Conservation (phyloP, 1,140 invertebrate genomes). For the Metopolophium dirhodum region DNA sequence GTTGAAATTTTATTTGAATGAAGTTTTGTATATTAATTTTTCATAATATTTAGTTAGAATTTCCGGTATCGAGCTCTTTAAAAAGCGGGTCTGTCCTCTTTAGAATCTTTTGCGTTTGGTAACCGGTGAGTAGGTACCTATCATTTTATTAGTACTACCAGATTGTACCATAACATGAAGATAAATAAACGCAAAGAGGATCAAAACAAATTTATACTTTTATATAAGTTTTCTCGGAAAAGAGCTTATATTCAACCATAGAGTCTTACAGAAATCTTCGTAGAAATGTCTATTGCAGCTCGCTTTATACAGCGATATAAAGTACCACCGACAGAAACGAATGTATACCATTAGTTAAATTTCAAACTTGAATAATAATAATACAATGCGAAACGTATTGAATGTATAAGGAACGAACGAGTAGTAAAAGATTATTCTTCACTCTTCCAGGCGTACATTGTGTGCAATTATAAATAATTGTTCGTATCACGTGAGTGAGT, state of each 20-base stretch:
- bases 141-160: neutral
- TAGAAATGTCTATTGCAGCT: slow-evolving; percentile 4
- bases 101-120: neutral
- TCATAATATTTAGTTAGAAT: neutral
- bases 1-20: neutral
- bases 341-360: slow-evolving; percentile 13
- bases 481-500: neutral
- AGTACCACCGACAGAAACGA: neutral
- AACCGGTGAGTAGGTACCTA: neutral
- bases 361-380: slow-evolving; percentile 12
- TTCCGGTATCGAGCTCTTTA: neutral
- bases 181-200: slow-evolving; percentile 9
- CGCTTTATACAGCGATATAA: slow-evolving; percentile 2
- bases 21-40: neutral
- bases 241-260: slow-evolving; percentile 1
- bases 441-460: neutral
- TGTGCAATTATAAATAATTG: slow-evolving; percentile 11
- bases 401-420: neutral
- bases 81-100: neutral
- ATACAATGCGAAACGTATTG: neutral
- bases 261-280: neutral
- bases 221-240: neutral
- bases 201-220: slow-evolving; percentile 18
- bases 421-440: neutral
- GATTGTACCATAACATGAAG: slow-evolving; percentile 10